These are phyloP conservation scores for Regulus satrapa DNA, from an alignment of 2,113 vertebrate species.

Conservation along the genomic window DNA sequence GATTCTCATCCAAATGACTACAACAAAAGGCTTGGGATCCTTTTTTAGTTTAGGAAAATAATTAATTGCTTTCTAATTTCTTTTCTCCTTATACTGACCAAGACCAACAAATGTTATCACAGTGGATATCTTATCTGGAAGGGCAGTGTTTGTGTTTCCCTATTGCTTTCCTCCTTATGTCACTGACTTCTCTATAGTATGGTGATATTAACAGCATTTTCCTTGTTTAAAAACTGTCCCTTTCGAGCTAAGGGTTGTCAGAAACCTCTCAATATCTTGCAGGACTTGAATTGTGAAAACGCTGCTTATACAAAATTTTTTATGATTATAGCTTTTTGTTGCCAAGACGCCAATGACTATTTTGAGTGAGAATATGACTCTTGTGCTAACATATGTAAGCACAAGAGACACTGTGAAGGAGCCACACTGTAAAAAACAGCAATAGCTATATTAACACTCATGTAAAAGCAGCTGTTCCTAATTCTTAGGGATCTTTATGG, in stretches of 20 bases:
- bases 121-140: neutral
- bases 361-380: neutral
- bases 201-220: neutral
- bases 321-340: slow-evolving; percentile 18
- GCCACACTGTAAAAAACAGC: neutral
- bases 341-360: neutral
- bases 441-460: neutral
- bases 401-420: neutral
- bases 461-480: neutral
- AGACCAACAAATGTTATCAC: neutral
- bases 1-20: neutral
- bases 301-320: neutral
- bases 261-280: neutral
- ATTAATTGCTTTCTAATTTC: neutral
- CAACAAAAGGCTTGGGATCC: neutral
- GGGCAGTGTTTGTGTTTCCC: neutral
- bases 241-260: neutral
- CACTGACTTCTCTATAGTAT: neutral
- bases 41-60: neutral
- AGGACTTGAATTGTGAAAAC: neutral
- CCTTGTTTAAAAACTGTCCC: neutral
- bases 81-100: neutral
- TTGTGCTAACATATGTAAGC: neutral
- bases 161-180: neutral
- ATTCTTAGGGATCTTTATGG: neutral